A percentile compares a stretch with the other conserved stretches of the same genome.
These are phyloP conservation scores for Drosophila parabipectinata DNA, from an alignment of 1,140 invertebrate species.

Conservation along the genomic window DNA sequence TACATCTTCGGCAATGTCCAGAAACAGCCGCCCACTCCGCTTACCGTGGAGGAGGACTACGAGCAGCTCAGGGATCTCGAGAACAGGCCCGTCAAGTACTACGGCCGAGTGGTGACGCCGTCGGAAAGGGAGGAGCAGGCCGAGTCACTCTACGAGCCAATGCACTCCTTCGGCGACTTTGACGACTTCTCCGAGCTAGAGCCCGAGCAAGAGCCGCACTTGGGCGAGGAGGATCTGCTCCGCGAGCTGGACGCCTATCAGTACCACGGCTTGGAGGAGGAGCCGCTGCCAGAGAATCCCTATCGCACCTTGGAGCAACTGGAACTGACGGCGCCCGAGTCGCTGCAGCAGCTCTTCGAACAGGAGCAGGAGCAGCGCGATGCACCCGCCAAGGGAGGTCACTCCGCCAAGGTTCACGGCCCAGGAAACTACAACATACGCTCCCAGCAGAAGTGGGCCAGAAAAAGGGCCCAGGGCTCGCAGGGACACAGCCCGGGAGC, in stretches of 20 bases:
- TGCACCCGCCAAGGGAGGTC: conserved; percentile 35
- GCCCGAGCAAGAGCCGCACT: conserved; percentile 43
- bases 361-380: conserved; percentile 54
- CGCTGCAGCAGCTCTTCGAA: conserved; percentile 69
- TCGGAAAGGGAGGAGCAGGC: conserved; percentile 56
- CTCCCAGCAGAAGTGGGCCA: conserved; percentile 74
- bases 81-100: conserved; percentile 68
- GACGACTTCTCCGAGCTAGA: conserved; percentile 78
- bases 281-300: conserved; percentile 61
- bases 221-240: conserved; percentile 68
- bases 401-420: conserved; percentile 30
- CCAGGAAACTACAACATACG: conserved; percentile 63
- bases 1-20: conserved; percentile 76
- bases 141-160: conserved; percentile 59
- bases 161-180: conserved; percentile 72
- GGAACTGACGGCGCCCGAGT: conserved; percentile 53
- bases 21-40: conserved; percentile 66
- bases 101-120: conserved; percentile 72
- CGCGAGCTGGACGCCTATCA: conserved; percentile 76
- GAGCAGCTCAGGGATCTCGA: conserved; percentile 58
- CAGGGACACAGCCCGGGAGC: conserved; percentile 7
- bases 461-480: conserved; percentile 56
- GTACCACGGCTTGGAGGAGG: conserved; percentile 74
- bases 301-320: conserved; percentile 67
- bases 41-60: conserved; percentile 62